Conservation (phyloP, 92 coral and sea anemone species). For the Pocillopora grandis region DNA sequence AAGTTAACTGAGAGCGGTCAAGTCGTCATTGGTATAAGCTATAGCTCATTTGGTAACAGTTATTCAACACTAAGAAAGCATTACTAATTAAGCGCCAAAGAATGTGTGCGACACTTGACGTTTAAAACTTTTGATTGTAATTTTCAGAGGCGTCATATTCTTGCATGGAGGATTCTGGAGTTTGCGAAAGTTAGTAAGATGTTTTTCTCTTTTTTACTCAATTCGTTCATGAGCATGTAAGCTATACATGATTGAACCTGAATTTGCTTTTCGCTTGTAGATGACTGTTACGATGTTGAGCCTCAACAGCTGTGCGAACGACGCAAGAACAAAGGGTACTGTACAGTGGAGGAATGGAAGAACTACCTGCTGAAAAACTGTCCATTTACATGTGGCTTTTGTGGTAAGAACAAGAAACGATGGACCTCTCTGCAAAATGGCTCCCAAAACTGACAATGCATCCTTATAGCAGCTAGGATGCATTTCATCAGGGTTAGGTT, state of each 20-base stretch:
- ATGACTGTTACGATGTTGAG: slow-evolving; percentile 25
- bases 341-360: slow-evolving; percentile 15
- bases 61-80: too few relatives aligned
- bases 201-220: not conserved
- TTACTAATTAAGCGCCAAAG: too few relatives aligned
- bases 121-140: not conserved
- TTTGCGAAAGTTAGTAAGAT: slow-evolving; percentile 14
- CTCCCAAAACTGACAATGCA: too few relatives aligned
- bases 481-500: too few relatives aligned
- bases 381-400: slow-evolving; percentile 16
- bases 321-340: slow-evolving; percentile 29
- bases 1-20: too few relatives aligned
- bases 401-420: slow-evolving; percentile 12
- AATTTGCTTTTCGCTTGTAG: not conserved
- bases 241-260: not conserved
- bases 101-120: not conserved
- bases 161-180: slow-evolving; percentile 16
- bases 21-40: too few relatives aligned
- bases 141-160: slow-evolving; percentile 28
- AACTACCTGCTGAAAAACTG: slow-evolving; percentile 25
- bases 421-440: too few relatives aligned
- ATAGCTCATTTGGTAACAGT: too few relatives aligned
- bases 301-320: slow-evolving; percentile 37
- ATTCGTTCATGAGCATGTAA: not conserved
- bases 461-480: too few relatives aligned